Evolutionary conservation across 2,113 vertebrate genomes (phyloP).

Genomic region (Apeltes quadracus): DNA sequence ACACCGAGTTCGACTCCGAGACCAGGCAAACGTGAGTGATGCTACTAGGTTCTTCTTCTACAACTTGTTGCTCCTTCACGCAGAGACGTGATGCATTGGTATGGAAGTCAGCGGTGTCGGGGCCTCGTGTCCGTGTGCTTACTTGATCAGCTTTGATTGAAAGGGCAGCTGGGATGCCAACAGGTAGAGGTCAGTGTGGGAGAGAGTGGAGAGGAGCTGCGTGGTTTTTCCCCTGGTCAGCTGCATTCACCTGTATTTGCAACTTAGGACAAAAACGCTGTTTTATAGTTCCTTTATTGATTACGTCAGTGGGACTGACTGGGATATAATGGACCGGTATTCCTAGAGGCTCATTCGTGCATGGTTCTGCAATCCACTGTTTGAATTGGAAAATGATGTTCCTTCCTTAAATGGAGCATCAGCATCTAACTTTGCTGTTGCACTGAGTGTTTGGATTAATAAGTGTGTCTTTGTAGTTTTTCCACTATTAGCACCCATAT

Average conservation of each 20-base stretch:
- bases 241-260: conserved; percentile 11
- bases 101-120: neutral
- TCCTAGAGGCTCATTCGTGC: neutral
- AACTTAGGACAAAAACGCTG: neutral
- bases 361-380: neutral
- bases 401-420: neutral
- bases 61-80: conserved; percentile 20
- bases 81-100: neutral
- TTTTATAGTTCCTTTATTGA: neutral
- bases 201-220: neutral
- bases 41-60: neutral
- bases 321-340: neutral
- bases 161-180: conserved; percentile 28
- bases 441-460: conserved; percentile 18
- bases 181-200: conserved; percentile 37
- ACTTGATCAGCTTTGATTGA: neutral
- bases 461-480: neutral
- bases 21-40: conserved; percentile 76
- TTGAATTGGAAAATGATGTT: neutral
- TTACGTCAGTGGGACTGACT: neutral
- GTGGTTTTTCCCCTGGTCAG: conserved; percentile 8
- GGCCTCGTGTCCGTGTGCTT: neutral
- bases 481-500: neutral
- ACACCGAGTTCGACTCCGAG: conserved; percentile 66
- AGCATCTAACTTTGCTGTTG: neutral